Evolutionary conservation across 2,113 vertebrate genomes (phyloP).

Genomic region (Corynorhinus townsendii): DNA sequence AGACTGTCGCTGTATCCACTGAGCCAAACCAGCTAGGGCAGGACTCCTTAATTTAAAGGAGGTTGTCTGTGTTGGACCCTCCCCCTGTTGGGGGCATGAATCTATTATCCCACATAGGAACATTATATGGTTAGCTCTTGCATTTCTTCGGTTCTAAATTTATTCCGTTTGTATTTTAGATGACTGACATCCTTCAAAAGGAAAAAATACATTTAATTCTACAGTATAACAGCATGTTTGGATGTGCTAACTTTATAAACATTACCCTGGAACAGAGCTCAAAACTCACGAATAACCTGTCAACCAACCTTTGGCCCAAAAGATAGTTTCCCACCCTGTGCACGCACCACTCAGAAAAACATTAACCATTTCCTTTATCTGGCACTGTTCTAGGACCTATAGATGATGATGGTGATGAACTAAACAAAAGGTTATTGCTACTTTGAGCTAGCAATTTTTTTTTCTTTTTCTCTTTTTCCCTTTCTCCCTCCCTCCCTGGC

Average conservation of each 20-base stretch:
- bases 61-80: background rate
- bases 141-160: background rate
- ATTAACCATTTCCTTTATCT: background rate
- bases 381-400: background rate
- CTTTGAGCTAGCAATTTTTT: background rate
- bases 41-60: background rate
- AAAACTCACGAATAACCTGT: background rate
- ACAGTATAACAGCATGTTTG: background rate
- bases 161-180: background rate
- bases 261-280: background rate
- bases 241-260: background rate
- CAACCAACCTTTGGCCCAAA: background rate
- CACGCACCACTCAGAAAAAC: background rate
- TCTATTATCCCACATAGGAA: background rate
- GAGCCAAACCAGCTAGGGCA: background rate
- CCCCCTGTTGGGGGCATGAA: background rate
- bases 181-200: slow-evolving; percentile 18
- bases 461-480: background rate
- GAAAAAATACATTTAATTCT: background rate
- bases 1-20: too few species aligned
- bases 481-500: too few species aligned
- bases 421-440: background rate
- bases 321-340: background rate
- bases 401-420: background rate
- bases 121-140: background rate